A percentile compares a stretch with the other conserved stretches of the same genome.
Evolutionary conservation across 2,797 vertebrate genomes (phyloP).

Genomic region (Enteromius unitaeniatus): DNA sequence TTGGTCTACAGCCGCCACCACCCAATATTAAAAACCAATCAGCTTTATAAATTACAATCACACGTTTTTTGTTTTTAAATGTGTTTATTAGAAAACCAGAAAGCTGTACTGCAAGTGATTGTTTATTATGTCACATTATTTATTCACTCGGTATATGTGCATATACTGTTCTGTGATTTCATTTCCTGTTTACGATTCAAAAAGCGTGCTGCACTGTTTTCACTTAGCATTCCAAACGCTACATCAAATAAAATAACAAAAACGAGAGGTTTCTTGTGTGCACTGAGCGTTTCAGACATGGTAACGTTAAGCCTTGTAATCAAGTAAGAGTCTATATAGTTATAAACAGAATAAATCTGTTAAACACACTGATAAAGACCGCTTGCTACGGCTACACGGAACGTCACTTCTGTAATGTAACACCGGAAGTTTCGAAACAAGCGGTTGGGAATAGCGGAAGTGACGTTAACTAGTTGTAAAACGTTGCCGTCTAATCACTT

Average conservation of each 20-base stretch:
- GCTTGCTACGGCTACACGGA: not conserved
- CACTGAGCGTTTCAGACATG: not conserved
- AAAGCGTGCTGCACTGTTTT: not conserved
- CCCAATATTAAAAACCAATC: not conserved
- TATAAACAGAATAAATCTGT: not conserved
- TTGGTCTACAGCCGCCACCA: not conserved
- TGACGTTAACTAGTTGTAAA: conserved; percentile 15
- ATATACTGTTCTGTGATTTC: not conserved
- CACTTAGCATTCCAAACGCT: not conserved
- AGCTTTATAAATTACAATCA: not conserved
- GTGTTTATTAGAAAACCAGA: not conserved
- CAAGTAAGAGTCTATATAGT: not conserved
- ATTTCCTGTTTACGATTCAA: not conserved
- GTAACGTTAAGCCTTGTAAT: not conserved
- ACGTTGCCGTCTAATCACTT: conserved; percentile 36
- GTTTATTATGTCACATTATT: not conserved
- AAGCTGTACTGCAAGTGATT: not conserved
- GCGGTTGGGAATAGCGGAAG: conserved; percentile 13
- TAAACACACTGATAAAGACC: not conserved
- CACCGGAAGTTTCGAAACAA: conserved; percentile 27
- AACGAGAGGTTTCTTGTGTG: not conserved
- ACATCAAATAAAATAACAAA: not conserved
- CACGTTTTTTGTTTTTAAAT: not conserved
- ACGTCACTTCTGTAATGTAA: conserved; percentile 12
- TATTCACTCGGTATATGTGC: not conserved